Evolutionary conservation across 2,888 invertebrate genomes (phyloP).

Genomic region (Eristalinus sepulchralis): DNA sequence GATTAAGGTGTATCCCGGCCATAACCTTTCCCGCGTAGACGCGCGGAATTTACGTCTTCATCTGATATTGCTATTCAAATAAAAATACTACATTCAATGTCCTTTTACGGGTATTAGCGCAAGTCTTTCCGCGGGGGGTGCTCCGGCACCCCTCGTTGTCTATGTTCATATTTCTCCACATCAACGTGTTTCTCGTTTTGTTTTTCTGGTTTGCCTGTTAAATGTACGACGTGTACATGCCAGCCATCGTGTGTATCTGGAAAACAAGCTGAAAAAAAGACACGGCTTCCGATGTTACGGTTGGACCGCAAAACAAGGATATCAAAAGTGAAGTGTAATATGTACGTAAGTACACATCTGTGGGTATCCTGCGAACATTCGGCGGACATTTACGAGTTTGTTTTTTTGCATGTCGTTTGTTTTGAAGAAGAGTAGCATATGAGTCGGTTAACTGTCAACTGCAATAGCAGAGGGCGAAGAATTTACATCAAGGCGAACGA

Average conservation of each 20-base stretch:
- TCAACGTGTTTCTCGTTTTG: slow-evolving; percentile 11
- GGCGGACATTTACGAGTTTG: slow-evolving; percentile 34
- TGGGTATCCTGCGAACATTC: slow-evolving; percentile 40
- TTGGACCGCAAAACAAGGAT: slow-evolving; percentile 46
- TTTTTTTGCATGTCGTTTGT: slow-evolving; percentile 12
- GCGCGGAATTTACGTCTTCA: slow-evolving; percentile 43
- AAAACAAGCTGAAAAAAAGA: background rate
- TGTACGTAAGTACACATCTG: slow-evolving; percentile 23
- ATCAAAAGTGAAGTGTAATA: slow-evolving; percentile 32
- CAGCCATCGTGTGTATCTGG: background rate
- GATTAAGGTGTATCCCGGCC: slow-evolving; percentile 53
- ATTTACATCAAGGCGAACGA: slow-evolving; percentile 7
- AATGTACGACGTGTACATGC: slow-evolving; percentile 14
- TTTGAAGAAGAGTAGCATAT: background rate
- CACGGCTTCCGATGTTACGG: slow-evolving; percentile 19
- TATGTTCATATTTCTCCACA: background rate
- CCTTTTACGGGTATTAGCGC: slow-evolving; percentile 25
- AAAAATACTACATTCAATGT: slow-evolving; percentile 56
- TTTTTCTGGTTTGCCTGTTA: slow-evolving; percentile 12
- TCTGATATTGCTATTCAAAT: slow-evolving; percentile 62
- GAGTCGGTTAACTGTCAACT: slow-evolving; percentile 25
- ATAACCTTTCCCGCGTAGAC: slow-evolving; percentile 37
- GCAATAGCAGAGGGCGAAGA: slow-evolving; percentile 22
- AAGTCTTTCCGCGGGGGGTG: slow-evolving; percentile 26
- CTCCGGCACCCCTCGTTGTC: background rate